Evolutionary conservation across 2,888 invertebrate species (phyloP).

Genomic region (Sphaerophoria taeniata): DNA sequence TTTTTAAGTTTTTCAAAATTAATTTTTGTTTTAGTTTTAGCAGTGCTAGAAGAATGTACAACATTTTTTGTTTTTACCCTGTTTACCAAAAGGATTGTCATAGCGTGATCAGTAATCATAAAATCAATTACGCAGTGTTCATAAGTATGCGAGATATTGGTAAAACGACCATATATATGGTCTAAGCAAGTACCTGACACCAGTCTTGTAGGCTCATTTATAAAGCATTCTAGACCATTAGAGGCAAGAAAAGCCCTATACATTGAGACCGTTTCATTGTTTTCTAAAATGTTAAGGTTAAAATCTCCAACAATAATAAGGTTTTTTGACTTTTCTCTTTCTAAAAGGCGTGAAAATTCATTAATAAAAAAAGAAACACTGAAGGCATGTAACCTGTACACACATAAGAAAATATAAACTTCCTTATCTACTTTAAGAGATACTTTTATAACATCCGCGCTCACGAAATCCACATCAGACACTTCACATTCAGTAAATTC

Average conservation of each 20-base stretch:
- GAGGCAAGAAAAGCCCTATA: constrained; percentile 14
- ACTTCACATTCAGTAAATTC: too few relatives aligned
- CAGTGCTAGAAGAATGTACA: neutral
- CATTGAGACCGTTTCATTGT: constrained; percentile 16
- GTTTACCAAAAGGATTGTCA: constrained; percentile 5
- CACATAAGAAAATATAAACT: constrained; percentile 27
- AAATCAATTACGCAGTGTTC: constrained; percentile 25
- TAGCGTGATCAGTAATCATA: neutral
- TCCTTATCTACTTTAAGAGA: constrained; percentile 6
- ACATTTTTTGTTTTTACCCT: neutral
- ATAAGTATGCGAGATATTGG: constrained; percentile 5
- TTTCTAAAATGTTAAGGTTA: constrained; percentile 19
- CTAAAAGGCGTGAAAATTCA: constrained; percentile 16
- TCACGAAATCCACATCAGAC: constrained; percentile 15
- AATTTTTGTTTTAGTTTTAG: too few relatives aligned
- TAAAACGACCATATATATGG: constrained; percentile 26
- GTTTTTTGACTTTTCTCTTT: constrained; percentile 28
- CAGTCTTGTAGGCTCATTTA: constrained; percentile 27
- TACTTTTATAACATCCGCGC: constrained; percentile 35
- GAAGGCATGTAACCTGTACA: constrained; percentile 34
- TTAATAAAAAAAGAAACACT: constrained; percentile 30
- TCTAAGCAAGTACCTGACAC: constrained; percentile 32
- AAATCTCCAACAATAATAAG: constrained; percentile 29
- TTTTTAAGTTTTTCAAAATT: constrained; percentile 7
- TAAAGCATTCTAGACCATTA: neutral